Base-by-base conservation (phyloP, 37 sponge, comb jelly and placozoan species). In the Cliona cf. orientalis region DNA sequence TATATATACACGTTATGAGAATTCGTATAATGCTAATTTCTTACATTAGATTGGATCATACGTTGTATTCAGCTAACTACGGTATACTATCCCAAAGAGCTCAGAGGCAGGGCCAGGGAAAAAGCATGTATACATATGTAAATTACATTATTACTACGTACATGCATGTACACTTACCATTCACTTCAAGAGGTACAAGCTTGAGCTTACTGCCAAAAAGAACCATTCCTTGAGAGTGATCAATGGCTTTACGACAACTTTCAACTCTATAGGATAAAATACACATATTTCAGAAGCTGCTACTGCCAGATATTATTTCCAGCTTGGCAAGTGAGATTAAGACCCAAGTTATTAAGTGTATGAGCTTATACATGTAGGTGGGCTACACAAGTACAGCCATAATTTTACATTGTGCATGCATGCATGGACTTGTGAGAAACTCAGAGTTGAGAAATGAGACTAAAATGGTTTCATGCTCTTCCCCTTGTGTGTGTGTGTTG, bases 171-270 rank as follows among this genome's bases (percentile, higher is more conserved):
- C 58, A 21, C 72, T 65, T 41, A 82, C 84, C 89, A 71, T 78
- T 79, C 12, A 25, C 32, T 25, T 86, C 40, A 22, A 76, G 31
- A 3, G 77, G 71, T 28, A 58, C 44, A 1, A 91, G 61, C 40
- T 83, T 82, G 28, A 91, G 39, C 66, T 87, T 91, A 55, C 59
- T 75, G 1, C 92, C 92, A 79, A 91, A 87, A 29, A 87, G 23
- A 1, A 60, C 35, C 29, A 67, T 23, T 11, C 84, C 87, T 36
- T 87, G 72, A 2, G 67, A 42, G 26, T 79, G 45, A 4, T 41
- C 58, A 60, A 67, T 79, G 0, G 88, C 88, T 34, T 72, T 71
- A 44, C 69, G 42, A 32, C 80, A 74, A 25, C 78, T 69, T 26
- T 78, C 69, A n/a, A 34, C 57, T 44, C 92, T 91, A 57, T 23